A percentile compares a stretch with the other conserved stretches of the same genome.
These are phyloP conservation scores for Apolygus lucorum DNA, from an alignment of 1,140 invertebrate genomes.

Conservation along the genomic window DNA sequence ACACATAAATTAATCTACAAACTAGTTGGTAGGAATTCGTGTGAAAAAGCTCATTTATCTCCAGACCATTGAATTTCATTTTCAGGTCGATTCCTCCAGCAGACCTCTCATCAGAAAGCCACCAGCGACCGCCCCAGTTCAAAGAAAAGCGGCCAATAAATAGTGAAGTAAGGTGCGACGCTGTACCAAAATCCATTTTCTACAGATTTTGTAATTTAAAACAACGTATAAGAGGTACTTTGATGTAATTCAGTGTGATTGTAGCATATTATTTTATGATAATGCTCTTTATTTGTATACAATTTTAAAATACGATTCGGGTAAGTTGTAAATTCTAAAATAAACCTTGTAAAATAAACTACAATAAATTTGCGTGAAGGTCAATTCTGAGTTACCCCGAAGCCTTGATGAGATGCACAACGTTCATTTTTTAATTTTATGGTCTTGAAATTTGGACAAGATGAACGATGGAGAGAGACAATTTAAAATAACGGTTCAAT, in stretches of 20 bases:
- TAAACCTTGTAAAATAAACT: not conserved
- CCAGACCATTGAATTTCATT: no score
- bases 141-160: conserved; percentile 14
- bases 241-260: not conserved
- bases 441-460: no score
- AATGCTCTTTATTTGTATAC: not conserved
- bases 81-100: conserved; percentile 8
- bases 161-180: not conserved
- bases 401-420: no score
- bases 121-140: conserved; percentile 25
- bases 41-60: no score
- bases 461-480: no score
- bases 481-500: no score
- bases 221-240: not conserved
- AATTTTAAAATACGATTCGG: not conserved
- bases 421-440: no score
- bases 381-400: no score
- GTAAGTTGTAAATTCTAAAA: not conserved
- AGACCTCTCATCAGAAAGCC: conserved; percentile 15
- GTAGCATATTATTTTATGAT: not conserved
- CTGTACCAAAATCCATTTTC: not conserved
- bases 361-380: no score
- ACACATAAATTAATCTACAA: no score
- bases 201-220: not conserved
- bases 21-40: no score